Conservation (phyloP, 2,888 invertebrate species). For the Lamellibrachia satsuma region DNA sequence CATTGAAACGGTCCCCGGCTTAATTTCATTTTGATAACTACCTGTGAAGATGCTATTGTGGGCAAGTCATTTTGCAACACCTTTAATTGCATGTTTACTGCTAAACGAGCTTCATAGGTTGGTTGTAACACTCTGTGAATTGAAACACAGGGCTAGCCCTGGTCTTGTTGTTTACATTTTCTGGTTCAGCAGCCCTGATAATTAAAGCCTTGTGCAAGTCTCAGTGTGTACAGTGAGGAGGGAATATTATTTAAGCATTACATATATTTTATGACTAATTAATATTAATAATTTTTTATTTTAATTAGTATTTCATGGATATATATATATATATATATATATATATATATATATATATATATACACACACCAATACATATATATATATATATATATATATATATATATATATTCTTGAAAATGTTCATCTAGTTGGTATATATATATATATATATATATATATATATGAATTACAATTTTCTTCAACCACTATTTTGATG, state of each 20-base stretch:
- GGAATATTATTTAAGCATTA: background rate
- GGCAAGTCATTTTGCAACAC: background rate
- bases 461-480: too few species aligned
- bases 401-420: too few species aligned
- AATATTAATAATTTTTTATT: too few species aligned
- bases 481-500: too few species aligned
- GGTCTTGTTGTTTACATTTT: background rate
- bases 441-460: too few species aligned
- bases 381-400: too few species aligned
- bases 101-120: conserved; percentile 5
- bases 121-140: background rate
- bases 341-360: too few species aligned
- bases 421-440: too few species aligned
- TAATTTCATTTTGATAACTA: conserved; percentile 17
- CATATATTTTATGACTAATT: too few species aligned
- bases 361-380: too few species aligned
- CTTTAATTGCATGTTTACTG: conserved; percentile 10
- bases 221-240: background rate
- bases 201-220: background rate
- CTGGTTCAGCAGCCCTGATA: background rate
- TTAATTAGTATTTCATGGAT: too few species aligned
- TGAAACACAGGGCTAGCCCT: background rate
- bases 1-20: background rate
- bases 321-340: too few species aligned
- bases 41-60: background rate